Conservation (phyloP, 2,888 invertebrate species). For the Tetragnatha montana region DNA sequence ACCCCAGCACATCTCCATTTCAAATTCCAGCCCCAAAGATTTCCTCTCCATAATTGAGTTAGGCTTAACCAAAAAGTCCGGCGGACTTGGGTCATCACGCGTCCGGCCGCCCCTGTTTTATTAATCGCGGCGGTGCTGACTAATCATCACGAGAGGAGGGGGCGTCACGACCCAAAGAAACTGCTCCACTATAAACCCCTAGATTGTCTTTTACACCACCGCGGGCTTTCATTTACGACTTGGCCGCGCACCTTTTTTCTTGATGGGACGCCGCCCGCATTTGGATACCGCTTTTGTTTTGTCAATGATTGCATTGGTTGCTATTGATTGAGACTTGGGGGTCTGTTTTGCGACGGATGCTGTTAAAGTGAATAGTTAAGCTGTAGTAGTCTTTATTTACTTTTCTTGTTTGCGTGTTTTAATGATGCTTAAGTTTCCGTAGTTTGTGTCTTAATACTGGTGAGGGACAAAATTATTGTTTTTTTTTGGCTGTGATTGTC, state of each 20-base stretch:
- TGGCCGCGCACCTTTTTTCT: slow-evolving; percentile 12
- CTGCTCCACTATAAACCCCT: slow-evolving; percentile 67
- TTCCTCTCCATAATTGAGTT: too few species aligned
- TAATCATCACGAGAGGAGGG: slow-evolving; percentile 60
- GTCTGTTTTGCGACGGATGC: too few species aligned
- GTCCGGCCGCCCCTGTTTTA: slow-evolving; percentile 61
- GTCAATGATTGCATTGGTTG: too few species aligned
- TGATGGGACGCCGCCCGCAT: background rate
- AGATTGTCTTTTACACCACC: slow-evolving; percentile 70
- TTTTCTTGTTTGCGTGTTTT: background rate
- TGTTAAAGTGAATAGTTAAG: background rate
- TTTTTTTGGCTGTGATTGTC: too few species aligned
- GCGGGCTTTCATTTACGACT: slow-evolving; percentile 64
- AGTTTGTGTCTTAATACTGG: too few species aligned
- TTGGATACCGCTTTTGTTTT: background rate
- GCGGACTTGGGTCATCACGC: too few species aligned
- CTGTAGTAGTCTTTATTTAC: background rate
- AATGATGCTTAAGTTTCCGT: background rate
- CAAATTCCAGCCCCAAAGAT: too few species aligned
- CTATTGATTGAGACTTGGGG: too few species aligned
- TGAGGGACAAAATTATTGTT: too few species aligned
- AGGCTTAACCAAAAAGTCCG: too few species aligned
- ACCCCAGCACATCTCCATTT: too few species aligned
- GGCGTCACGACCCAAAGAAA: slow-evolving; percentile 64
- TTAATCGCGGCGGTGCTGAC: slow-evolving; percentile 60